Conservation (phyloP, 64 coral and sea anemone genomes). For the Catalaphyllia jardinei region DNA sequence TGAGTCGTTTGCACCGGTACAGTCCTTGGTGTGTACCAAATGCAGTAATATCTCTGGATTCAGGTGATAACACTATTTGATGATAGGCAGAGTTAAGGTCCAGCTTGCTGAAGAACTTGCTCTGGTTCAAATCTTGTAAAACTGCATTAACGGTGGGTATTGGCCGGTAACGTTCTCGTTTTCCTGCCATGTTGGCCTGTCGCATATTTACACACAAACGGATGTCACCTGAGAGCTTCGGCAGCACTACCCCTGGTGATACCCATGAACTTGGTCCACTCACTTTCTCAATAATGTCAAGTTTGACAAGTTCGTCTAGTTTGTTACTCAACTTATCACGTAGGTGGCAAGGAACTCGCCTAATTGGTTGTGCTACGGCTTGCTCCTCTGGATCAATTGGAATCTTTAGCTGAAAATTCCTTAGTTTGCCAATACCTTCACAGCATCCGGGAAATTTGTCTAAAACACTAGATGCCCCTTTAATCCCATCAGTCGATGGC, state of each 20-base stretch:
- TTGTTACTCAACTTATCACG: constrained; percentile 48
- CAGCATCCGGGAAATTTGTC: constrained; percentile 54
- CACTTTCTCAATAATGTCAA: constrained; percentile 24
- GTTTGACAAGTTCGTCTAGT: constrained; percentile 29
- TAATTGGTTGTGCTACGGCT: constrained; percentile 16
- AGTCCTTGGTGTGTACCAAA: constrained; percentile 34
- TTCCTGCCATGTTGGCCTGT: not conserved
- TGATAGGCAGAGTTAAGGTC: constrained; percentile 17
- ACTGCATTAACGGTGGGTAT: constrained; percentile 1
- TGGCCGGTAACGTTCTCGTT: constrained; percentile 18
- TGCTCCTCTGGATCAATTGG: not conserved
- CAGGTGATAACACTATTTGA: constrained; percentile 33
- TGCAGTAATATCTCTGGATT: constrained; percentile 29
- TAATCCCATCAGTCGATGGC: too few species aligned
- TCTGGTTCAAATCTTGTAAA: constrained; percentile 33
- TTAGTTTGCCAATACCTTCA: constrained; percentile 60
- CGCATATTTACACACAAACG: constrained; percentile 37
- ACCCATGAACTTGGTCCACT: constrained; percentile 51
- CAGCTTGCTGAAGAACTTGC: constrained; percentile 25
- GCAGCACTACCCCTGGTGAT: constrained; percentile 29
- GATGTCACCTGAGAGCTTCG: constrained; percentile 31
- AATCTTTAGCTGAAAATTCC: constrained; percentile 52
- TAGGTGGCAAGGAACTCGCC: constrained; percentile 42
- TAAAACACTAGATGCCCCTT: not conserved
- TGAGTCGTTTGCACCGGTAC: constrained; percentile 28